Base-by-base conservation (phyloP, 2,113 vertebrate genomes). In the Myrmecobius fasciatus region DNA sequence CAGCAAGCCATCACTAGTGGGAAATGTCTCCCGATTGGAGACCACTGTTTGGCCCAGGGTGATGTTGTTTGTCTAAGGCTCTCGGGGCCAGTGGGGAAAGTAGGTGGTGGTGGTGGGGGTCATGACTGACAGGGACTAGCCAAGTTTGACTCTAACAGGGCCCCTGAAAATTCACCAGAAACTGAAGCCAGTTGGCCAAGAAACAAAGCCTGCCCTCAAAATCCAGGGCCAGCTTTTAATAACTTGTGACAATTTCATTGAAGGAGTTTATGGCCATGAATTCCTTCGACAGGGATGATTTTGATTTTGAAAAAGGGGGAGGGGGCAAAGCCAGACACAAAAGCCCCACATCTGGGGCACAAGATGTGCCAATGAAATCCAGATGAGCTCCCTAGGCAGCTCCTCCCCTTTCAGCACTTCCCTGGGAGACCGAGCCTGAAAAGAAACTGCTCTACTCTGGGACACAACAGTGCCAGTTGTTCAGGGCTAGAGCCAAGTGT, bases 271-370 rank as follows among this genome's bases (percentile, higher is more conserved):
- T 94, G 48, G n/a, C 56, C 92, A 93, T 60, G 93, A 60, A 94
- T 95, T 95, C 60, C 93, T 96, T 52, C 89, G 90, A 52, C 53
- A 46, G 43, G 26, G 46, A 97, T 96, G 25, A 83, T 52, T 94
- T 94, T 94, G 43, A 94, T 93, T 93, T 83, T 83, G 36, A 93
- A 95, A 96, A 97, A 91, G 60, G 20, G 89, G 94, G 60, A 96
- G n/a, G 26, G 91, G 96, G 46, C 92, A 83, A 94, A 95, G 94
- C 56, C 90, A 49, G 88, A 89, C 47, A 51, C 52, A 83, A 95
- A 92, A 60, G 26, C n/a, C 51, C 53, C 52, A 93, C 2, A 28
- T 91, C 92, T 90, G 51, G 67, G 48, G 88, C 43, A 83, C 52
- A 94, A 91, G 92, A n/a, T 89, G 89, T 94, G 56, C 95, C 92